These are phyloP conservation scores for Popillia japonica DNA, from an alignment of 1,140 invertebrate species.

Conservation along the genomic window DNA sequence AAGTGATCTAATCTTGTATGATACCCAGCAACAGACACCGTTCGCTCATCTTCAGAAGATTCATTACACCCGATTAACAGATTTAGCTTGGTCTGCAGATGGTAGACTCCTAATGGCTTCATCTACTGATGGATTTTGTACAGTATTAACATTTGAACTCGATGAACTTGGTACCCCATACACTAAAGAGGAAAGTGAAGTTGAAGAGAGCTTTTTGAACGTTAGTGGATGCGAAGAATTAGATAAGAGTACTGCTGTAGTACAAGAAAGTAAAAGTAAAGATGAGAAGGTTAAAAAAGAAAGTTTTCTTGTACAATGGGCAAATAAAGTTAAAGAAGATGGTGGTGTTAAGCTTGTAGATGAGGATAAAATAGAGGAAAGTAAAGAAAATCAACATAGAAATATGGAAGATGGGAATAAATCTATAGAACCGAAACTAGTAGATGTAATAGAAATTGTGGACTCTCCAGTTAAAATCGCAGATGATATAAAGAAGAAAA, in stretches of 20 bases:
- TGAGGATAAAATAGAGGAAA: background rate
- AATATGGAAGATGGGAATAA: background rate
- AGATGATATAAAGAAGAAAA: constrained; percentile 21
- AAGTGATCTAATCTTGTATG: constrained; percentile 86
- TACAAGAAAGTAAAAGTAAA: constrained; percentile 47
- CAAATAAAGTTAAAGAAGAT: constrained; percentile 42
- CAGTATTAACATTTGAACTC: constrained; percentile 83
- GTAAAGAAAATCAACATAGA: constrained; percentile 11
- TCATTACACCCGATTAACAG: constrained; percentile 92
- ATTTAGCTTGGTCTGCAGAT: constrained; percentile 91
- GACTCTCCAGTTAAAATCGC: background rate
- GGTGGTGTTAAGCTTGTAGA: constrained; percentile 16
- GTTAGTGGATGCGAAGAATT: constrained; percentile 50
- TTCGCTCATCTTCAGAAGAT: constrained; percentile 89
- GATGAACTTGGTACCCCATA: constrained; percentile 84
- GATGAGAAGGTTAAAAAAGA: constrained; percentile 48
- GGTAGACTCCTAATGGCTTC: constrained; percentile 83
- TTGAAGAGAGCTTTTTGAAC: constrained; percentile 51
- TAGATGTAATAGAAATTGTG: constrained; percentile 5
- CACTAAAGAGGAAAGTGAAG: constrained; percentile 59
- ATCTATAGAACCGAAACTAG: background rate
- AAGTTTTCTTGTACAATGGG: constrained; percentile 55
- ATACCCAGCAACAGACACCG: constrained; percentile 88
- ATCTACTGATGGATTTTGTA: constrained; percentile 96
- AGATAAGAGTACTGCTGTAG: constrained; percentile 52